Evolutionary conservation across 2,888 invertebrate species (phyloP).

Genomic region (Phyllotreta cruciferae): DNA sequence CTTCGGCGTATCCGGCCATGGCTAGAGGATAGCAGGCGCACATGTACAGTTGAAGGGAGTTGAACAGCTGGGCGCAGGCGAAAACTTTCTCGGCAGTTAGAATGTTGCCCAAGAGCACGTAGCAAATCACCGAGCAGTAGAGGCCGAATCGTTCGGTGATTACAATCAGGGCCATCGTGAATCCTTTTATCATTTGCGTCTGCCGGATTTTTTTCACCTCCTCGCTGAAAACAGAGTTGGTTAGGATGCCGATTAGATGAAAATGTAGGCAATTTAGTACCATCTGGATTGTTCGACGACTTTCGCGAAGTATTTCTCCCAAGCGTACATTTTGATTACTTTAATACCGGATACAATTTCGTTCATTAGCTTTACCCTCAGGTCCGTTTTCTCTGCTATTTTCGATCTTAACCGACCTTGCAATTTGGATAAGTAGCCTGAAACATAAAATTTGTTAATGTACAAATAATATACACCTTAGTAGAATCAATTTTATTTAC

Average conservation of each 20-base stretch:
- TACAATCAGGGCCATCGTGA: constrained; percentile 70
- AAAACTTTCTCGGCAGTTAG: constrained; percentile 71
- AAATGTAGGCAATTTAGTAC: constrained; percentile 51
- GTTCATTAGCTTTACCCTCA: constrained; percentile 74
- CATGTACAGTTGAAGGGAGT: constrained; percentile 65
- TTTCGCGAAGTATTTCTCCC: constrained; percentile 75
- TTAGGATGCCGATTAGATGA: too few species aligned
- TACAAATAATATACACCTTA: background rate
- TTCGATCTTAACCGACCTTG: constrained; percentile 59
- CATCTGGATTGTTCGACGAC: constrained; percentile 67
- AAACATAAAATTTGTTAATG: too few species aligned
- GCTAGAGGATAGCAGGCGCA: constrained; percentile 49
- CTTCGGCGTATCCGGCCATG: constrained; percentile 48
- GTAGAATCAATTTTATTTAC: constrained; percentile 46
- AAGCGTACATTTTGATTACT: constrained; percentile 82
- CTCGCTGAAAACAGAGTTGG: constrained; percentile 19
- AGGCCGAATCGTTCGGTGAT: constrained; percentile 85
- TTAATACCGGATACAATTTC: constrained; percentile 77
- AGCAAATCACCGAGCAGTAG: constrained; percentile 79
- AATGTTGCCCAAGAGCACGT: constrained; percentile 69
- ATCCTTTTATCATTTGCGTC: constrained; percentile 71
- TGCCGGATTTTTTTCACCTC: constrained; percentile 59
- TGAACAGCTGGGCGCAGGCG: constrained; percentile 78
- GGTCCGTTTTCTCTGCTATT: constrained; percentile 66
- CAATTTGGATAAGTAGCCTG: constrained; percentile 59